Base-by-base conservation (phyloP, 2,113 vertebrate species). In the Dunckerocampus dactyliophorus region DNA sequence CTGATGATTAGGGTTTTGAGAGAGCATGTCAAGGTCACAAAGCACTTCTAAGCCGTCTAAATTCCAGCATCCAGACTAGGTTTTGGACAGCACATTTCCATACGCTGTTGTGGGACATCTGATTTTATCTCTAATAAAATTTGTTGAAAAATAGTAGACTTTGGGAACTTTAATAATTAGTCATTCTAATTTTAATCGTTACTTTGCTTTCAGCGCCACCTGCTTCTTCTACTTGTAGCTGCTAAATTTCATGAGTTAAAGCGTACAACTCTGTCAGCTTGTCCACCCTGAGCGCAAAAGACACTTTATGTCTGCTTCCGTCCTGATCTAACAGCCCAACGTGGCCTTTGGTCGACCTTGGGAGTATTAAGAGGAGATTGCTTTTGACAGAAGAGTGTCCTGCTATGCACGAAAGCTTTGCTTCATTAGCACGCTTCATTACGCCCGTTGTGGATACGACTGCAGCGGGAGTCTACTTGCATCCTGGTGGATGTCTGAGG, bases 381-480 rank as follows among this genome's bases (percentile, higher is more conserved):
- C 50, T 71, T 82, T 80, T 42, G 81, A 85, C 79, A 81, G 69
- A 63, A 72, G 68, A 65, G 48, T 81, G 67, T 65, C 17, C 47
- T 22, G 2, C 54, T 43, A 14, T 64, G 70, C 59, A 63, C 72
- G 39, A 81, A 79, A 76, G 59, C 17, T 8, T 28, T 14, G 66
- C 55, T 68, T 81, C 67, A 81, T 85, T 80, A 82, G 50, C 58
- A 75, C 53, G 76, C 76, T 73, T 82, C 76, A 67, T 82, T 78
- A 74, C 65, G 74, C 75, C 77, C 74, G 70, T 57, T 58, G 67
- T 71, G 76, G 24, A 16, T 34, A 28, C 16, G 14, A 53, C 51
- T 22, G 56, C 42, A 59, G 53, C 5, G 37, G 19, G 67, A 10
- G 49, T 46, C 58, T 63, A 68, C 77, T 82, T 69, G 72, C 7